phyloP scores from a whole-genome alignment of 2,113 vertebrate genomes.

The Chionis minor region DNA sequence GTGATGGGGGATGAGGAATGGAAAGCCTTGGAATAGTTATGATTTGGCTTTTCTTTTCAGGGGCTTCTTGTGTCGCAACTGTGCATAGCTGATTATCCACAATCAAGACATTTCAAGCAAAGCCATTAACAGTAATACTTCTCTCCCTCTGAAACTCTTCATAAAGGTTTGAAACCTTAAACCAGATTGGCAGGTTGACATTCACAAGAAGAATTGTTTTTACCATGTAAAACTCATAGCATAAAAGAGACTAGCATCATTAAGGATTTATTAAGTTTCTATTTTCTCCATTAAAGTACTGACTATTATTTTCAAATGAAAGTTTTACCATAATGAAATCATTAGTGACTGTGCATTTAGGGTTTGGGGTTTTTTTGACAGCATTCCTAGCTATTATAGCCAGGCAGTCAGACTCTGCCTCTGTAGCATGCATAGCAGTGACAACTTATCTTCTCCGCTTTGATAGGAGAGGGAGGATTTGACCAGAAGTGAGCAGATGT shows the following conservation, averaged over 20 bases:
- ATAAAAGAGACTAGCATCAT: neutral
- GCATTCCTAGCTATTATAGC: neutral
- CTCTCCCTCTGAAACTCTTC: slow-evolving; percentile 4
- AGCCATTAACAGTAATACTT: slow-evolving; percentile 9
- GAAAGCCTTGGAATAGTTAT: neutral
- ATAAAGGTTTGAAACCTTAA: neutral
- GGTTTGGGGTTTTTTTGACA: neutral
- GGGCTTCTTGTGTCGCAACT: neutral
- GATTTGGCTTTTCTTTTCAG: neutral
- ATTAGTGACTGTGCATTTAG: neutral
- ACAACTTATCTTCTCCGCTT: neutral
- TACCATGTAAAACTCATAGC: neutral
- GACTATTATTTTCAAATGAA: slow-evolving; percentile 22
- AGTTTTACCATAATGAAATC: neutral
- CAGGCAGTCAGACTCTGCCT: neutral
- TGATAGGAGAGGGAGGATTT: neutral
- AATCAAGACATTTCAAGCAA: slow-evolving; percentile 25
- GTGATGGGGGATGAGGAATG: neutral
- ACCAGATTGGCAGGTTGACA: slow-evolving; percentile 24
- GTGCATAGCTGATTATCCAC: neutral
- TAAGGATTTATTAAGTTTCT: slow-evolving; percentile 23
- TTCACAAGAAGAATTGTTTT: neutral
- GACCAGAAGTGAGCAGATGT: neutral
- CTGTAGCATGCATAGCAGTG: neutral
- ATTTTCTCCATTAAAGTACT: slow-evolving; percentile 3